Percentiles rank a stretch among this genome's conserved stretches.
Conservation (phyloP, 2,797 vertebrate genomes). For the Rhodeus uyekii region DNA sequence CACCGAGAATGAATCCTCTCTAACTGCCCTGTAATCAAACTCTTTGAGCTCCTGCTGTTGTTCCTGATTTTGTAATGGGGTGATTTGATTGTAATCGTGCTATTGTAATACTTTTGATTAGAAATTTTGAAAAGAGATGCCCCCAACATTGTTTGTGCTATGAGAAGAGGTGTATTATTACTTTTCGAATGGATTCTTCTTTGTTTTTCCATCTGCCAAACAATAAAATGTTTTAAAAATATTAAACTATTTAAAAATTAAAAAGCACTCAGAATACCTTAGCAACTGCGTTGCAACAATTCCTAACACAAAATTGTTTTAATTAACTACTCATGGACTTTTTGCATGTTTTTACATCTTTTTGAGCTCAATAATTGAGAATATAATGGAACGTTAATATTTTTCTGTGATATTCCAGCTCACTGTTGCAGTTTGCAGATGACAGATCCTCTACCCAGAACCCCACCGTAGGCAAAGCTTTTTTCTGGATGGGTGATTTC, state of each 20-base stretch:
- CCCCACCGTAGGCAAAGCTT: slow-evolving; percentile 10
- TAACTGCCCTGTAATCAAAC: slow-evolving; percentile 15
- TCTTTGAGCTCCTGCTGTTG: not conserved
- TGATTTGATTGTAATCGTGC: not conserved
- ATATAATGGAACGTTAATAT: not conserved
- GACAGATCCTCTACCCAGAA: slow-evolving; percentile 34
- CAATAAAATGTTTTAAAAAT: not conserved
- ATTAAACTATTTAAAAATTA: not conserved
- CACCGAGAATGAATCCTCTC: not conserved
- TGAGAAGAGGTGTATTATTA: not conserved
- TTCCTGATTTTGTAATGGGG: slow-evolving; percentile 14
- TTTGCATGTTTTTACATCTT: not conserved
- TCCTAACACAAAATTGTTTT: not conserved
- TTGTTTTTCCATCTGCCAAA: not conserved
- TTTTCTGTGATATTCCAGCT: slow-evolving; percentile 1
- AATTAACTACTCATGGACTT: not conserved
- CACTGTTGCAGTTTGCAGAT: not conserved
- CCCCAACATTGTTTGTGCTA: not conserved
- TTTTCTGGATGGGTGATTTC: slow-evolving; percentile 36
- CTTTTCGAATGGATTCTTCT: not conserved
- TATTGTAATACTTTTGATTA: slow-evolving; percentile 4
- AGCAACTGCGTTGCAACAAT: not conserved
- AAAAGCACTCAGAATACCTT: not conserved
- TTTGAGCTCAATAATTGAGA: not conserved
- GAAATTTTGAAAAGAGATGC: not conserved